phyloP scores from a whole-genome alignment of 2,797 vertebrate species.

The Acanthiza pusilla region DNA sequence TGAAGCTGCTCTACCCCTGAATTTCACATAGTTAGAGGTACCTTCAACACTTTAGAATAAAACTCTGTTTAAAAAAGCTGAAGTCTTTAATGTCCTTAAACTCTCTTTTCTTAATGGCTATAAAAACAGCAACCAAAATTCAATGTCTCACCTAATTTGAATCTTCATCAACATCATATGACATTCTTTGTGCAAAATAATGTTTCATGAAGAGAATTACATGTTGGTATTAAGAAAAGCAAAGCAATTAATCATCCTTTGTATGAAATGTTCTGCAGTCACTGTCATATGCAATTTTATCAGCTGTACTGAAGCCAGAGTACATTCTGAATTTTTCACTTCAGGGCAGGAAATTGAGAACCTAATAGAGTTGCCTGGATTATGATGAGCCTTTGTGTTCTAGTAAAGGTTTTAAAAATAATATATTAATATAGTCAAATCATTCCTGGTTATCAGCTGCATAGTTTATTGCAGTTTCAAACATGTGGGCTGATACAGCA shows the following conservation, averaged over 20 bases:
- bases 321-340: slow-evolving; percentile 39
- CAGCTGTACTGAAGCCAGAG: slow-evolving; percentile 7
- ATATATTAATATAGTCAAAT: background rate
- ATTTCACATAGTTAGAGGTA: background rate
- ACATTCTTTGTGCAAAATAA: slow-evolving; percentile 8
- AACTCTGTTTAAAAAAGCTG: background rate
- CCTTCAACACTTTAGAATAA: background rate
- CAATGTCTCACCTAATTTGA: background rate
- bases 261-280: slow-evolving; percentile 32
- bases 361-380: background rate
- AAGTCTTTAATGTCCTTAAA: background rate
- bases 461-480: background rate
- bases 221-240: slow-evolving; percentile 13
- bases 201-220: background rate
- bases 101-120: background rate
- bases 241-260: slow-evolving; percentile 51
- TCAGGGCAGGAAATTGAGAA: background rate
- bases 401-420: background rate
- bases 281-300: slow-evolving; percentile 52
- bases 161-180: slow-evolving; percentile 16
- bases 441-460: background rate
- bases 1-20: background rate
- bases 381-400: background rate
- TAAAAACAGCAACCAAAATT: background rate
- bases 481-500: background rate